A percentile compares a stretch with the other conserved stretches of the same genome.
phyloP scores from a whole-genome alignment of 2,797 vertebrate species.

The Etheostoma perlongum region DNA sequence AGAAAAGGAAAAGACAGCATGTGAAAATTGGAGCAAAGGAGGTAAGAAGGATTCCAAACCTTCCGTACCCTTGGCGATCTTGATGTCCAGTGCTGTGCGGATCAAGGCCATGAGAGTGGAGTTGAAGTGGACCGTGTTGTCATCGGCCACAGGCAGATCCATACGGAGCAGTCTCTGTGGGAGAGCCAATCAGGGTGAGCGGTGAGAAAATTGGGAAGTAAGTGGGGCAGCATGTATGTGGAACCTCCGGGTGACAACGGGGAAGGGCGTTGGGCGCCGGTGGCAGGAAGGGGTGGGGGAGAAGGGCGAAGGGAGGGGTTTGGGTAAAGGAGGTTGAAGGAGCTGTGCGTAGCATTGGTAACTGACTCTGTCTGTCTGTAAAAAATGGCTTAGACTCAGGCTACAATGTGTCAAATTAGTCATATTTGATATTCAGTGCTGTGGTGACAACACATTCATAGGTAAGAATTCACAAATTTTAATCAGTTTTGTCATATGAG shows the following conservation, averaged over 20 bases:
- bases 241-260: conserved; percentile 86
- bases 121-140: conserved; percentile 97
- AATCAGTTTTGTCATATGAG: conserved; percentile 11
- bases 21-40: conserved; percentile 35
- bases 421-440: background rate
- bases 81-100: conserved; percentile 95
- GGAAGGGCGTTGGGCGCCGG: conserved; percentile 88
- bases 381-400: conserved; percentile 19
- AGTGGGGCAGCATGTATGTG: conserved; percentile 45
- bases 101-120: conserved; percentile 98
- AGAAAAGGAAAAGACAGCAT: conserved; percentile 30
- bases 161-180: conserved; percentile 93
- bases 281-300: conserved; percentile 67
- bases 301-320: conserved; percentile 83
- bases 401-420: background rate
- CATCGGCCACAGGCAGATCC: conserved; percentile 95
- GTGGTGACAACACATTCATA: background rate
- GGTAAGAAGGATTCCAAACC: conserved; percentile 67
- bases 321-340: conserved; percentile 57
- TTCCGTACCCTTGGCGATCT: conserved; percentile 94
- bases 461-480: background rate
- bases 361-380: conserved; percentile 73
- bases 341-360: conserved; percentile 84
- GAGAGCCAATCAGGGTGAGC: conserved; percentile 72
- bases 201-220: conserved; percentile 68